Percentiles rank a stretch among this genome's conserved stretches.
phyloP scores from a whole-genome alignment of 1,140 invertebrate genomes.

The Piezodorus guildinii region DNA sequence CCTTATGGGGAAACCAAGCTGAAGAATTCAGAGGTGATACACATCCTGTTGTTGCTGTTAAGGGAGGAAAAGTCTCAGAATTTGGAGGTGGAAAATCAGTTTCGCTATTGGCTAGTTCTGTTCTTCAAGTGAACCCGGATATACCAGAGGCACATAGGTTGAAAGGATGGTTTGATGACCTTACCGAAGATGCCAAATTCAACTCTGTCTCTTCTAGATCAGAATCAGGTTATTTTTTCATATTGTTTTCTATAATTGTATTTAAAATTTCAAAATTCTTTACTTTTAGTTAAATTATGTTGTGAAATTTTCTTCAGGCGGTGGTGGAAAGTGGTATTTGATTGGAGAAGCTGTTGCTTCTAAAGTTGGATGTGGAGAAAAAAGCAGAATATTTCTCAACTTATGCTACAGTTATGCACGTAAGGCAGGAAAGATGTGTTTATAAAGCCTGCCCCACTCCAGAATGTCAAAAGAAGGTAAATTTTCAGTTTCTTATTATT shows the following conservation, averaged over 20 bases:
- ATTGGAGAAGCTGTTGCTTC: constrained; percentile 58
- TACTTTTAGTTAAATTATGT: too few relatives aligned
- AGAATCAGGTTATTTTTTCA: not conserved
- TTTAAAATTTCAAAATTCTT: too few relatives aligned
- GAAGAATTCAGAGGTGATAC: constrained; percentile 65
- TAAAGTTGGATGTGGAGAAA: constrained; percentile 51
- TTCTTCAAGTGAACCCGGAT: constrained; percentile 75
- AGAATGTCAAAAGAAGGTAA: constrained; percentile 83
- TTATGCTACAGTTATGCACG: constrained; percentile 54
- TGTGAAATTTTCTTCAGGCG: constrained; percentile 8
- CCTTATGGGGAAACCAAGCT: constrained; percentile 70
- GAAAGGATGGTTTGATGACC: constrained; percentile 78
- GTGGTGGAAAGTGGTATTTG: constrained; percentile 37
- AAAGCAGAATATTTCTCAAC: constrained; percentile 66
- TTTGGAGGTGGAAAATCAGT: constrained; percentile 58
- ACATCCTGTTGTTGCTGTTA: constrained; percentile 72
- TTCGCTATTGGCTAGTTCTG: constrained; percentile 43
- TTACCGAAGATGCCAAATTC: constrained; percentile 42
- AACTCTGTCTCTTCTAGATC: constrained; percentile 48
- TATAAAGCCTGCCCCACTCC: constrained; percentile 82
- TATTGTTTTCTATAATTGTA: constrained; percentile 11
- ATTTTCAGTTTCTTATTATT: too few relatives aligned
- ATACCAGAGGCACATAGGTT: constrained; percentile 73
- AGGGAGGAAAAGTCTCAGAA: constrained; percentile 62
- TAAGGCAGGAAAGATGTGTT: constrained; percentile 65